Conservation (phyloP, 2,888 invertebrate genomes). For the Phymatocera aterrima region DNA sequence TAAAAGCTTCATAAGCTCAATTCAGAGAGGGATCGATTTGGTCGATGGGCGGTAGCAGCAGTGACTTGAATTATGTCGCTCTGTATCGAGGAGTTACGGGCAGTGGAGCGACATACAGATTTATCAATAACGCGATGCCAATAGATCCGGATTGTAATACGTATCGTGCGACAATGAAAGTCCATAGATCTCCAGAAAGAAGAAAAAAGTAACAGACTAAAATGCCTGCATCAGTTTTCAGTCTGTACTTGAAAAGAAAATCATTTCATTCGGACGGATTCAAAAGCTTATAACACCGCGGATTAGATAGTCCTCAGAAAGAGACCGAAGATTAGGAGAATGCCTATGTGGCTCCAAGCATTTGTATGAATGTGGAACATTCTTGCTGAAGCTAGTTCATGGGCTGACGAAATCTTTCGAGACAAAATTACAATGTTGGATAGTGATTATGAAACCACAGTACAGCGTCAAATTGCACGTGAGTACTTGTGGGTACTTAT, state of each 20-base stretch:
- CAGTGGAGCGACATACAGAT: neutral
- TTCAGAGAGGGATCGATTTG: conserved; percentile 28
- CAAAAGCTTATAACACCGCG: neutral
- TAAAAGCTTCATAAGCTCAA: neutral
- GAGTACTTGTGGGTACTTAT: conserved; percentile 28
- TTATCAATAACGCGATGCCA: neutral
- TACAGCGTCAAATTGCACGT: neutral
- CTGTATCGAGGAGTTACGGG: neutral
- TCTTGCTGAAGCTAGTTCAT: neutral
- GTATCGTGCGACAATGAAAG: neutral
- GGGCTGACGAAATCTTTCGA: neutral
- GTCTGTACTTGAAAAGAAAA: too few species aligned
- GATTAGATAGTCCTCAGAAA: neutral
- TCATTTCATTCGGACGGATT: too few species aligned
- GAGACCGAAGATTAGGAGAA: neutral
- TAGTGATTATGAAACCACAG: neutral
- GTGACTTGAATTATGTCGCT: conserved; percentile 26
- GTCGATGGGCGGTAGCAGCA: conserved; percentile 26
- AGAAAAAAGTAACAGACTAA: too few species aligned
- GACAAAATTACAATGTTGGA: neutral
- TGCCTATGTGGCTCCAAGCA: conserved; percentile 1
- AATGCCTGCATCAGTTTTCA: too few species aligned
- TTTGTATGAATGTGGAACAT: neutral
- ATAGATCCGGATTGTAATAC: neutral
- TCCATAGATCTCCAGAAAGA: neutral